phyloP scores from a whole-genome alignment of 1,140 invertebrate species.

The Panagrolaimus sp. region DNA sequence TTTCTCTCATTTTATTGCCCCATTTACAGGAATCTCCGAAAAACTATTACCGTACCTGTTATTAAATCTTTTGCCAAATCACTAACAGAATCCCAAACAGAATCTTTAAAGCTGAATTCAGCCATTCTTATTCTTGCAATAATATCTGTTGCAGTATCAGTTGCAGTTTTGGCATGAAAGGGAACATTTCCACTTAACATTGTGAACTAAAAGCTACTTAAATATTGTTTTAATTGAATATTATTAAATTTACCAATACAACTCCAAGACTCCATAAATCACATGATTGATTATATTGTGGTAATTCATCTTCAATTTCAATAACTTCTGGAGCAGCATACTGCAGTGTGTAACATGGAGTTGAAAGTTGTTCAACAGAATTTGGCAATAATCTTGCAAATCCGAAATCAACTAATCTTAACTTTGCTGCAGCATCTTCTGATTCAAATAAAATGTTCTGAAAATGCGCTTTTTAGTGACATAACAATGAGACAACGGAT shows the following conservation, averaged over 20 bases:
- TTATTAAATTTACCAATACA: constrained; percentile 64
- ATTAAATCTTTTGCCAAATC: constrained; percentile 71
- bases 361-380: constrained; percentile 63
- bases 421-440: constrained; percentile 65
- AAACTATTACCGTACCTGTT: constrained; percentile 60
- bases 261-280: constrained; percentile 87
- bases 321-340: constrained; percentile 88
- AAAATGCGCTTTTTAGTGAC: too few species aligned
- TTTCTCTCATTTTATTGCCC: neutral
- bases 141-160: constrained; percentile 69
- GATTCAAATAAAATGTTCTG: constrained; percentile 72
- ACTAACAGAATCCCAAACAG: constrained; percentile 71
- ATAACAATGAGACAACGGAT: too few species aligned
- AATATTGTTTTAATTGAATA: too few species aligned
- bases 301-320: constrained; percentile 58
- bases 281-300: constrained; percentile 75
- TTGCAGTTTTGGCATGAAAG: constrained; percentile 68
- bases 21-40: too few species aligned
- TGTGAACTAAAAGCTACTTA: constrained; percentile 67
- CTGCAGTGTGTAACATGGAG: constrained; percentile 78
- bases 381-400: constrained; percentile 69
- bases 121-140: constrained; percentile 62
- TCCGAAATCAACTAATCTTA: constrained; percentile 83
- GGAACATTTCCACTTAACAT: constrained; percentile 78
- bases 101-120: constrained; percentile 19